Percentiles rank a stretch among this genome's conserved stretches.
Conservation (phyloP, 1,140 invertebrate species). For the Meloidogyne floridensis region DNA sequence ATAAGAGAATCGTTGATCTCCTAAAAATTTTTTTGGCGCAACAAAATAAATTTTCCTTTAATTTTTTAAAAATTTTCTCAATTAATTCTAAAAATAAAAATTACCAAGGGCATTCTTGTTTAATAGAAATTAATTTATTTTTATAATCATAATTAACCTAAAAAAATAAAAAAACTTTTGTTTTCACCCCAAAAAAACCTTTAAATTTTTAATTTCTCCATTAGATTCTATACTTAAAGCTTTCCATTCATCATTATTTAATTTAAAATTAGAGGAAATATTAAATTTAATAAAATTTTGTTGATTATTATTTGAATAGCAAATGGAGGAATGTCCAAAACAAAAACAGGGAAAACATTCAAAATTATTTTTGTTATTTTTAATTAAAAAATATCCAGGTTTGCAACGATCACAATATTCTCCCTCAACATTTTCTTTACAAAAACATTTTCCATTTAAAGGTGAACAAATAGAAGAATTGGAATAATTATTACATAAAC, state of each 20-base stretch:
- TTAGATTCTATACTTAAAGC: background rate
- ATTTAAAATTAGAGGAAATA: background rate
- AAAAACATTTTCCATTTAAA: conserved; percentile 78
- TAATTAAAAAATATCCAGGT: conserved; percentile 78
- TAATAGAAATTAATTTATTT: conserved; percentile 67
- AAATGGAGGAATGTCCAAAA: conserved; percentile 92
- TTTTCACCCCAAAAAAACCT: background rate
- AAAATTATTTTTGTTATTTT: conserved; percentile 79
- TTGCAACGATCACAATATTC: conserved; percentile 86
- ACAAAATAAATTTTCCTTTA: conserved; percentile 76
- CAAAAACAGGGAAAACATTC: conserved; percentile 98
- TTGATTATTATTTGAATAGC: conserved; percentile 73
- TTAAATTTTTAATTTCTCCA: background rate
- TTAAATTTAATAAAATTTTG: background rate
- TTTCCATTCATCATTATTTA: conserved; percentile 21
- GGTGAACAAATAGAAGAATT: conserved; percentile 82
- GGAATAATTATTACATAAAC: conserved; percentile 80
- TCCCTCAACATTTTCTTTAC: conserved; percentile 90
- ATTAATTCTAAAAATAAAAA: conserved; percentile 75
- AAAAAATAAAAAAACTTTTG: conserved; percentile 73
- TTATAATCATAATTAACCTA: conserved; percentile 52
- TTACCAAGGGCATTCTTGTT: conserved; percentile 78
- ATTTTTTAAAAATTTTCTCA: conserved; percentile 31
- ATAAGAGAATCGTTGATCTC: conserved; percentile 88
- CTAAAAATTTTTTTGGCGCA: conserved; percentile 78